Percentiles rank a stretch among this genome's conserved stretches.
Conservation (phyloP, 2,888 invertebrate genomes). For the Cyaniris semiargus region DNA sequence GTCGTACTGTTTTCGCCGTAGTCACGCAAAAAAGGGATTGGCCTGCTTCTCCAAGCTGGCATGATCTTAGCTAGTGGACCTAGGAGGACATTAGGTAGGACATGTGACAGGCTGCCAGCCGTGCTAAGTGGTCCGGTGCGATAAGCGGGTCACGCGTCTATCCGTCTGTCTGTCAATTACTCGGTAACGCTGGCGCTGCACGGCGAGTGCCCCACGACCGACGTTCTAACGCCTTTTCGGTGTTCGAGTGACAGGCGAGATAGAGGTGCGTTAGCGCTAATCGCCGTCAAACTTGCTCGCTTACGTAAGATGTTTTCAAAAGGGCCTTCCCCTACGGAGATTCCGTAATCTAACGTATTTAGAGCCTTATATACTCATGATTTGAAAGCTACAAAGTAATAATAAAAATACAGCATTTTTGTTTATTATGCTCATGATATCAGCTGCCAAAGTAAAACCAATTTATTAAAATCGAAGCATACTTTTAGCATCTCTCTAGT, state of each 20-base stretch:
- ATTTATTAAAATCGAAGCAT: no score
- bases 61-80: background rate
- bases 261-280: background rate
- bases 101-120: constrained; percentile 1
- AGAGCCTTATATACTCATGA: no score
- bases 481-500: no score
- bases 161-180: constrained; percentile 25
- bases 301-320: background rate
- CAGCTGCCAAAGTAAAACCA: no score
- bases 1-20: no score
- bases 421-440: no score
- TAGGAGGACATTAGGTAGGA: background rate
- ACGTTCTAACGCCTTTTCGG: constrained; percentile 4
- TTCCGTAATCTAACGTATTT: no score
- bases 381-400: no score
- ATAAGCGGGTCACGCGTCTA: constrained; percentile 32
- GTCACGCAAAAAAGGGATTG: background rate
- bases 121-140: constrained; percentile 9
- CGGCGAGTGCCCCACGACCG: background rate
- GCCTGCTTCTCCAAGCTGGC: background rate
- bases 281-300: background rate
- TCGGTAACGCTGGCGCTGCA: background rate
- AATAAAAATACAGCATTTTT: no score
- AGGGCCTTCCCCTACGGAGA: no score
- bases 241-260: constrained; percentile 9